Evolutionary conservation across 2,888 invertebrate species (phyloP).

Genomic region (Eumacrocentrus americanus): DNA sequence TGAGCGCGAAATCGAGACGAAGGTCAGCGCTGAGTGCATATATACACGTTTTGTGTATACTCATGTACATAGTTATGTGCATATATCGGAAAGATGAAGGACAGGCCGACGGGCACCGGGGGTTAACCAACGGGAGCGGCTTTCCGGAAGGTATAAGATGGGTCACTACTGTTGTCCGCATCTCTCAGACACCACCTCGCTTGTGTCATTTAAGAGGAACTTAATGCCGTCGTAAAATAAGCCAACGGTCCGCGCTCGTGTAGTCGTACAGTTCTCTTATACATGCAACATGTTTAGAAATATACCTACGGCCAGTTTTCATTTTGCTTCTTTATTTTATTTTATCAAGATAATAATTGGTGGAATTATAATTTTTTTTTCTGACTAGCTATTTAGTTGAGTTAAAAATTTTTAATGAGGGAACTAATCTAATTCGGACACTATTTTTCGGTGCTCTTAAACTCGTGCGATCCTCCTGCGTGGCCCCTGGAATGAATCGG

Average conservation of each 20-base stretch:
- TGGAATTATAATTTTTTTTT: no score
- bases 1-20: not conserved
- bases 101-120: not conserved
- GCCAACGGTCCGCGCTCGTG: conserved; percentile 12
- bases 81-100: not conserved
- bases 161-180: conserved; percentile 30
- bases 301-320: no score
- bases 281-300: no score
- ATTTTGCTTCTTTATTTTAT: no score
- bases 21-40: not conserved
- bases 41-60: not conserved
- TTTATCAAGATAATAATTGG: no score
- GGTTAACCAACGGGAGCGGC: not conserved
- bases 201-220: conserved; percentile 51
- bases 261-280: no score
- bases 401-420: not conserved
- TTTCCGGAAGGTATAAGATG: conserved; percentile 9
- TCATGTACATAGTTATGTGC: not conserved
- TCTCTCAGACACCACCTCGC: conserved; percentile 47
- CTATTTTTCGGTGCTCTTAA: not conserved
- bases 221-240: conserved; percentile 53
- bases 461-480: not conserved
- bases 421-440: not conserved
- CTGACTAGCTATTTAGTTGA: no score
- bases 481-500: not conserved